These are phyloP conservation scores for Phataginus tetradactyla DNA, from an alignment of 2,797 vertebrate species.

Conservation along the genomic window DNA sequence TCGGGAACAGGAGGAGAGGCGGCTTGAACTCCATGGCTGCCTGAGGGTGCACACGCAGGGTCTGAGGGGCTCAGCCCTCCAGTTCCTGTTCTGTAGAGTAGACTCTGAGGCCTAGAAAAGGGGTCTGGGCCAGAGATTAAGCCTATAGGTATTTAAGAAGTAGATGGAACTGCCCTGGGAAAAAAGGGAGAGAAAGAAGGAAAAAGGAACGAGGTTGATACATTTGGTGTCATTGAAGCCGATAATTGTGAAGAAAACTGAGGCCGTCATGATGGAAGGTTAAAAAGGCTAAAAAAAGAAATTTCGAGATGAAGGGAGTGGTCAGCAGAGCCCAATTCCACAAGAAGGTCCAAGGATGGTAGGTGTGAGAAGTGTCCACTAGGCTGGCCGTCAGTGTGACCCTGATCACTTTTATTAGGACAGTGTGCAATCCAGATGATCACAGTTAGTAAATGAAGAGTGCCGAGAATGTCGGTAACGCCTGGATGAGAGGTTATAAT, in stretches of 20 bases:
- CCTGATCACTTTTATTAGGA: background rate
- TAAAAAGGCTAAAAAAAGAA: background rate
- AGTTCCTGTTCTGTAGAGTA: background rate
- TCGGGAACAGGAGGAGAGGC: accelerated
- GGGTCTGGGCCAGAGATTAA: background rate
- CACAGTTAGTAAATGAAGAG: background rate
- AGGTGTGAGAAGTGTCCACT: background rate
- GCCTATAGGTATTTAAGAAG: background rate
- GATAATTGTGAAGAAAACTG: background rate
- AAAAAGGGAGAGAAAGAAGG: background rate
- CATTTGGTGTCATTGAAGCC: background rate
- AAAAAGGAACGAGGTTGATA: background rate
- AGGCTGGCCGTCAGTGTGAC: background rate
- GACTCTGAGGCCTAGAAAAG: background rate
- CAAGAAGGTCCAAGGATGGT: background rate
- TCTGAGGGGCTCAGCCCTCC: background rate
- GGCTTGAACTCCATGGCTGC: background rate
- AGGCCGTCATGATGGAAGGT: background rate
- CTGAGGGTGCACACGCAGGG: accelerated
- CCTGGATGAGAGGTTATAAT: background rate
- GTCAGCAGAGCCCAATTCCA: background rate
- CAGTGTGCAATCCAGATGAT: background rate
- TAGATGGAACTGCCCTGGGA: background rate
- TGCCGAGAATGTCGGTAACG: background rate
- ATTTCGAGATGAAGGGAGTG: background rate